Evolutionary conservation across 2,888 invertebrate genomes (phyloP).

Genomic region (Gymnosoma rotundatum): DNA sequence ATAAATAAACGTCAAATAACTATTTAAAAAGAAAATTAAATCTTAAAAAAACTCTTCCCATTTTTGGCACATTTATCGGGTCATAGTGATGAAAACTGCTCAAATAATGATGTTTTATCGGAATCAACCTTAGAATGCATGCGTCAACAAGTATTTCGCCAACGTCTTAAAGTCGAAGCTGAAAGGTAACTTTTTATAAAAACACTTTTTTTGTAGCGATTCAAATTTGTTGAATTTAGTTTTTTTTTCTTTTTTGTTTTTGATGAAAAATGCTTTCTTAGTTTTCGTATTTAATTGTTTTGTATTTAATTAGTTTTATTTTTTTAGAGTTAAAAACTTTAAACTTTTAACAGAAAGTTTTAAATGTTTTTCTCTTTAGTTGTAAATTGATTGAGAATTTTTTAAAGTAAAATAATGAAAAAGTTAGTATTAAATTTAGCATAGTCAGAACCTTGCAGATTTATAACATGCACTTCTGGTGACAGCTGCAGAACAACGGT

Average conservation of each 20-base stretch:
- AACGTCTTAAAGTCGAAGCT: slow-evolving; percentile 90
- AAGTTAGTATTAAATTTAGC: too few relatives aligned
- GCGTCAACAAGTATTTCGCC: slow-evolving; percentile 90
- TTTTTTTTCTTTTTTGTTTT: too few relatives aligned
- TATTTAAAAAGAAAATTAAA: slow-evolving; percentile 17
- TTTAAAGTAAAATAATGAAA: too few relatives aligned
- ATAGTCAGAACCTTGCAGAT: too few relatives aligned
- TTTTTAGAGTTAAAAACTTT: not conserved
- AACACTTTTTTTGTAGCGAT: slow-evolving; percentile 64
- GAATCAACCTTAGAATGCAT: slow-evolving; percentile 92
- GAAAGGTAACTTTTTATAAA: slow-evolving; percentile 86
- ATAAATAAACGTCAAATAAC: not conserved
- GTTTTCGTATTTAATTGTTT: slow-evolving; percentile 64
- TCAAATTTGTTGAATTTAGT: slow-evolving; percentile 27
- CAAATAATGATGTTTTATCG: slow-evolving; percentile 87
- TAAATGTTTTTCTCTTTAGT: too few relatives aligned
- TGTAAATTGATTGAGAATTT: too few relatives aligned
- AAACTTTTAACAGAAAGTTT: not conserved
- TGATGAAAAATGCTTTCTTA: slow-evolving; percentile 45
- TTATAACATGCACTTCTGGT: too few relatives aligned
- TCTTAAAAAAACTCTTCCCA: slow-evolving; percentile 38
- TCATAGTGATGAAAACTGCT: slow-evolving; percentile 75
- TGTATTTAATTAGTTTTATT: slow-evolving; percentile 1
- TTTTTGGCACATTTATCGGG: slow-evolving; percentile 47
- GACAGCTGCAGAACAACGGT: too few relatives aligned